Conservation (phyloP, 2,797 vertebrate genomes). For the Syngnathus acus region DNA sequence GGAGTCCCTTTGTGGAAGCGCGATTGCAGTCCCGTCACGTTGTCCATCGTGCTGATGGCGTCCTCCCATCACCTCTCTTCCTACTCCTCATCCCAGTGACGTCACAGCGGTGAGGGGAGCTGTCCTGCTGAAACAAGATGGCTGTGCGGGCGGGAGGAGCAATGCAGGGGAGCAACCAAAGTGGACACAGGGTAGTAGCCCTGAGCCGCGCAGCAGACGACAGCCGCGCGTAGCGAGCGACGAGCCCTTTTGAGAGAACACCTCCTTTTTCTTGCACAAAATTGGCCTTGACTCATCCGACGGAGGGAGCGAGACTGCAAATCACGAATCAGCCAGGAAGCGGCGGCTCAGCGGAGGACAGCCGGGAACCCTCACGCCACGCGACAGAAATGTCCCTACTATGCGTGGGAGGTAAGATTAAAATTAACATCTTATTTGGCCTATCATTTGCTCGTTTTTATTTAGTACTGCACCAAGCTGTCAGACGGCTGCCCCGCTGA, state of each 20-base stretch:
- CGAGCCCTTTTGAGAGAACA: conserved; percentile 20
- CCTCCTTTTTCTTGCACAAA: conserved; percentile 10
- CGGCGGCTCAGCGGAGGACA: conserved; percentile 39
- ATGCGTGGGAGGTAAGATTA: conserved; percentile 81
- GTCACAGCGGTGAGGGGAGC: conserved; percentile 57
- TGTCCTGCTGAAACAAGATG: conserved; percentile 76
- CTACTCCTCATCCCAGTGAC: conserved; percentile 60
- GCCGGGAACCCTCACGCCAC: conserved; percentile 54
- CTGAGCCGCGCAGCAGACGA: conserved; percentile 30
- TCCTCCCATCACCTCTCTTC: conserved; percentile 9
- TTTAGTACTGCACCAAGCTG: conserved; percentile 24
- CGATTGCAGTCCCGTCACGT: not conserved
- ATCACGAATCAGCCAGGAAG: conserved; percentile 43
- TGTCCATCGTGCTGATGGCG: not conserved
- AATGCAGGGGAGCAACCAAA: conserved; percentile 54
- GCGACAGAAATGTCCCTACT: conserved; percentile 82
- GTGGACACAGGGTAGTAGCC: conserved; percentile 38
- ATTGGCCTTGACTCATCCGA: conserved; percentile 17
- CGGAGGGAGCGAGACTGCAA: conserved; percentile 42
- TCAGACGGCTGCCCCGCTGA: conserved; percentile 28
- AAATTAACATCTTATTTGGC: not conserved
- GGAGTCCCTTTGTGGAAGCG: not conserved
- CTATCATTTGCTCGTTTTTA: conserved; percentile 11
- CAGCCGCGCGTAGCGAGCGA: conserved; percentile 27
- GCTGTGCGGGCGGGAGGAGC: conserved; percentile 67